phyloP scores from a whole-genome alignment of 2,888 invertebrate species.

The Peribatodes rhomboidaria region DNA sequence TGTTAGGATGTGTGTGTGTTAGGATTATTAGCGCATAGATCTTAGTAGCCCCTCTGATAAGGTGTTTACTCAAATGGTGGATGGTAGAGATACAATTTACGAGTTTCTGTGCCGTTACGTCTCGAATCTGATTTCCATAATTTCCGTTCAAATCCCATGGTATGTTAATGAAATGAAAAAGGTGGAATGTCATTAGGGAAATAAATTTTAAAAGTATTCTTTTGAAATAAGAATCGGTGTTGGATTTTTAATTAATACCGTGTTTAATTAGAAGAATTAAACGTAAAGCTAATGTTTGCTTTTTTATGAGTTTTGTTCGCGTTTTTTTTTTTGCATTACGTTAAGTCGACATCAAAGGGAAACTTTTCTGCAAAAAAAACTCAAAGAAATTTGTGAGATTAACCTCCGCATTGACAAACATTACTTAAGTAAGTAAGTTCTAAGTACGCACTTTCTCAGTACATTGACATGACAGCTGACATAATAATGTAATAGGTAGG shows the following conservation, averaged over 20 bases:
- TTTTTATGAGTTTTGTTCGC: neutral
- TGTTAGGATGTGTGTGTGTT: too few relatives aligned
- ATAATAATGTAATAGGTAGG: too few relatives aligned
- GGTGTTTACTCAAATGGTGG: constrained; percentile 31
- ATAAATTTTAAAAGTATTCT: constrained; percentile 21
- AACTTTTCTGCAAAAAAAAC: neutral
- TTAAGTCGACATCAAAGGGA: neutral
- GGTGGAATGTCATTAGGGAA: constrained; percentile 27
- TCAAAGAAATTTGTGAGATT: too few relatives aligned
- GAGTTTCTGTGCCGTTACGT: constrained; percentile 27
- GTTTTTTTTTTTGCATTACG: too few relatives aligned
- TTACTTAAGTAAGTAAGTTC: too few relatives aligned
- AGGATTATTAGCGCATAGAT: neutral
- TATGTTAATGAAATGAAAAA: constrained; percentile 35
- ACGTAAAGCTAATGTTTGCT: constrained; percentile 7
- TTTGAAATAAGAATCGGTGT: constrained; percentile 20
- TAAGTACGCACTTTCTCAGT: too few relatives aligned
- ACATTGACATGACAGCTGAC: too few relatives aligned
- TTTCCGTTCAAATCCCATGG: constrained; percentile 35
- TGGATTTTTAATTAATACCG: constrained; percentile 16
- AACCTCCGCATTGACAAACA: too few relatives aligned
- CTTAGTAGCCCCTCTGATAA: constrained; percentile 16
- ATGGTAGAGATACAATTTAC: constrained; percentile 33
- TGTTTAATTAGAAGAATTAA: constrained; percentile 11
- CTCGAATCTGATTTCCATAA: constrained; percentile 36